Conservation (phyloP, 2,797 vertebrate genomes). For the Dermochelys coriacea region DNA sequence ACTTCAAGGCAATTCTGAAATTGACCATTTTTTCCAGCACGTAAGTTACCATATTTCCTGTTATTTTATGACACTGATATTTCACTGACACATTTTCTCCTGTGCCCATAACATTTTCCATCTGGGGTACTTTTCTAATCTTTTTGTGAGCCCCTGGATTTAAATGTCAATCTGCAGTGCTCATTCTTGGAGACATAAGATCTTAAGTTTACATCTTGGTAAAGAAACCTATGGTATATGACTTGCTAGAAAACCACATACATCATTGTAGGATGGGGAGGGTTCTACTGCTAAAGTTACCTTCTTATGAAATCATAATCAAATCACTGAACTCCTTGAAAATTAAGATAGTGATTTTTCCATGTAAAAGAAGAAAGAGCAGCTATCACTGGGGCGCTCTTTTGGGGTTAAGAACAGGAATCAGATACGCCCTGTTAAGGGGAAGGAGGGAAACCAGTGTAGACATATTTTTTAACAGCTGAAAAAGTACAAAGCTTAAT, state of each 20-base stretch:
- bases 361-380: slow-evolving; percentile 38
- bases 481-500: slow-evolving; percentile 31
- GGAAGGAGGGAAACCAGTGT: background rate
- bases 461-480: slow-evolving; percentile 42
- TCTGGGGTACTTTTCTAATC: slow-evolving; percentile 78
- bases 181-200: slow-evolving; percentile 48
- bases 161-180: slow-evolving; percentile 58
- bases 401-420: slow-evolving; percentile 35
- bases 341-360: slow-evolving; percentile 57
- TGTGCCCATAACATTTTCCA: slow-evolving; percentile 76
- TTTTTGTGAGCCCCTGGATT: slow-evolving; percentile 66
- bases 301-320: slow-evolving; percentile 64
- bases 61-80: slow-evolving; percentile 78
- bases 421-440: background rate
- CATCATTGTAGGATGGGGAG: slow-evolving; percentile 14
- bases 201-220: slow-evolving; percentile 51
- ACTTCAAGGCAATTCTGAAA: slow-evolving; percentile 63
- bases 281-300: slow-evolving; percentile 57
- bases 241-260: background rate
- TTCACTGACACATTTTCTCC: slow-evolving; percentile 74
- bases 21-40: slow-evolving; percentile 79
- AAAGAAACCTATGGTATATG: slow-evolving; percentile 46
- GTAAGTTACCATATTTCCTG: slow-evolving; percentile 79
- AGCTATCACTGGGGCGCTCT: background rate
- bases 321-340: slow-evolving; percentile 44